A percentile compares a stretch with the other conserved stretches of the same genome.
These are phyloP conservation scores for Holacanthus passer DNA, from an alignment of 2,113 vertebrate species.

Conservation along the genomic window DNA sequence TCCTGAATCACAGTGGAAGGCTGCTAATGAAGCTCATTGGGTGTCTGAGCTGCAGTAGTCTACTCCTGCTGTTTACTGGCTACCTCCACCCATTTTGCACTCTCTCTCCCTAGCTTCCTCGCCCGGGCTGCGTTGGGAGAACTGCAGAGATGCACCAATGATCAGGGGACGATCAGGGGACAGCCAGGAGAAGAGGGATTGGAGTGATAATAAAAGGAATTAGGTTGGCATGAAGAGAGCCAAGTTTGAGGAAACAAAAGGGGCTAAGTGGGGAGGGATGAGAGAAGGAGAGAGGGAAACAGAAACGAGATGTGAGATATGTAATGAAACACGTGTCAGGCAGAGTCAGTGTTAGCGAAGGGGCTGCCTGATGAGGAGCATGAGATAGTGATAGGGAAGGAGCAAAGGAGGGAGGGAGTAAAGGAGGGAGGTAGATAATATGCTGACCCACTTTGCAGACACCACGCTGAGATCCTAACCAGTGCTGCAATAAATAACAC, in stretches of 20 bases:
- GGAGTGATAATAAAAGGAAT: conserved; percentile 40
- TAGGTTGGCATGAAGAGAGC: conserved; percentile 8
- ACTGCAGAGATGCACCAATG: conserved; percentile 31
- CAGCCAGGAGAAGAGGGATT: conserved; percentile 15
- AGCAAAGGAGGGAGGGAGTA: conserved; percentile 43
- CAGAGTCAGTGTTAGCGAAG: conserved; percentile 48
- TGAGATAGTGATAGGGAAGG: conserved; percentile 51
- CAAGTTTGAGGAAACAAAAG: conserved; percentile 44
- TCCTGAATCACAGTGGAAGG: conserved; percentile 73
- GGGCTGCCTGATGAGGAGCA: conserved; percentile 51
- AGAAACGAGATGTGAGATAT: conserved; percentile 39
- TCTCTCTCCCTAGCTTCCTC: neutral
- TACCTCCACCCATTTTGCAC: conserved; percentile 24
- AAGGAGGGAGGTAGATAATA: conserved; percentile 72
- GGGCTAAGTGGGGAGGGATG: conserved; percentile 30
- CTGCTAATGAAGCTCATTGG: conserved; percentile 79
- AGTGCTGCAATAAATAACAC: conserved; percentile 85
- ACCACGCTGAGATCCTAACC: conserved; percentile 79
- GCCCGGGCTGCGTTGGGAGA: neutral
- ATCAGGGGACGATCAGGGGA: neutral
- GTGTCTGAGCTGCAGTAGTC: conserved; percentile 55
- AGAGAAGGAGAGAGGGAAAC: neutral
- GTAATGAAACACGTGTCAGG: conserved; percentile 52
- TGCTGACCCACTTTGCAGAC: conserved; percentile 85
- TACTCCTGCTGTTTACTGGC: conserved; percentile 66